Evolutionary conservation across 2,113 vertebrate genomes (phyloP).

Genomic region (Prietella phreatophila): DNA sequence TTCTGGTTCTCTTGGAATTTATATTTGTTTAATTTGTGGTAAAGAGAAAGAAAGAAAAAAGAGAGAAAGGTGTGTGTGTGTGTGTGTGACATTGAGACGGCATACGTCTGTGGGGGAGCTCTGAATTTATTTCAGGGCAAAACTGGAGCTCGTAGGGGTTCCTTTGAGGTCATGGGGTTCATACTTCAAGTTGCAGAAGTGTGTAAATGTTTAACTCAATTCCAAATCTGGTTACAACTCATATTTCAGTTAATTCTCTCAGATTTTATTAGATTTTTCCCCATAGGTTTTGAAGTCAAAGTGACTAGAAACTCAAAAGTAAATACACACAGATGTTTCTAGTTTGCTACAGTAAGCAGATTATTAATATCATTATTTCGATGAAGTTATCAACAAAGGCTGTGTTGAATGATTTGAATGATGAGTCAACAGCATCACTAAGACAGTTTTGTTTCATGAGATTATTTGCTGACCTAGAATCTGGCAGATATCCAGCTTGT

Average conservation of each 20-base stretch:
- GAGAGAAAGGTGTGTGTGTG: neutral
- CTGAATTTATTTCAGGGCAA: conserved; percentile 35
- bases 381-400: neutral
- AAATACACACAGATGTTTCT: neutral
- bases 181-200: neutral
- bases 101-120: conserved; percentile 14
- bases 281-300: conserved; percentile 4
- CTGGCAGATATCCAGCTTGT: neutral
- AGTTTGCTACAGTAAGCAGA: neutral
- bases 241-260: neutral
- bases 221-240: conserved; percentile 21
- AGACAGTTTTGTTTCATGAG: neutral
- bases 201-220: conserved; percentile 13
- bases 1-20: conserved; percentile 23
- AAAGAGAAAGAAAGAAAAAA: conserved; percentile 34
- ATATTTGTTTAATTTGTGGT: conserved; percentile 53
- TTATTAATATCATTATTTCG: neutral
- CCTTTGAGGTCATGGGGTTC: neutral
- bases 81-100: neutral
- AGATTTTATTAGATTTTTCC: conserved; percentile 1
- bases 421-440: neutral
- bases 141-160: conserved; percentile 24
- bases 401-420: neutral
- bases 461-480: neutral
- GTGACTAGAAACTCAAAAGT: neutral